A percentile compares a stretch with the other conserved stretches of the same genome.
Evolutionary conservation across 2,888 invertebrate genomes (phyloP).

Genomic region (Pyrrhia umbra): DNA sequence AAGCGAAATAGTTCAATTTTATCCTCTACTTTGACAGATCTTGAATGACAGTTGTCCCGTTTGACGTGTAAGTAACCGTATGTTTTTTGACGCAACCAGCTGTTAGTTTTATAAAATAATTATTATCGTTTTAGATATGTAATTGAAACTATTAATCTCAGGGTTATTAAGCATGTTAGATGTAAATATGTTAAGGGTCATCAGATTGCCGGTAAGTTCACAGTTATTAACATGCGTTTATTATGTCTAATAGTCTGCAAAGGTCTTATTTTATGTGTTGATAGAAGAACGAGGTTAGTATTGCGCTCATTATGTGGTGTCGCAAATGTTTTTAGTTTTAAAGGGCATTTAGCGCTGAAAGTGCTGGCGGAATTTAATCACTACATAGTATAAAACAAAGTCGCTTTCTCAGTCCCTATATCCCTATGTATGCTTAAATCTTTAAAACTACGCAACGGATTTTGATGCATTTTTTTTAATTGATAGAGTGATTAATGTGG

Average conservation of each 20-base stretch:
- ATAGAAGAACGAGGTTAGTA: constrained; percentile 40
- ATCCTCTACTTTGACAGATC: too few relatives aligned
- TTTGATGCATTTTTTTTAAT: too few relatives aligned
- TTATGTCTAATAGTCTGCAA: constrained; percentile 59
- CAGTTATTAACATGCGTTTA: constrained; percentile 45
- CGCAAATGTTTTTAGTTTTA: constrained; percentile 6
- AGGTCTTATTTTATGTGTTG: constrained; percentile 49
- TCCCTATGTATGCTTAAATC: too few relatives aligned
- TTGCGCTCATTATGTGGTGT: constrained; percentile 30
- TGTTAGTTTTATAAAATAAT: background rate
- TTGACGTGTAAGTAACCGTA: too few relatives aligned
- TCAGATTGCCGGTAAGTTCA: constrained; percentile 47
- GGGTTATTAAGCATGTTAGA: constrained; percentile 29
- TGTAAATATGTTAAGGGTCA: constrained; percentile 43
- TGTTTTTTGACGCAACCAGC: too few relatives aligned
- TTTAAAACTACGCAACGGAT: too few relatives aligned
- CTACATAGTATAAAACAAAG: background rate
- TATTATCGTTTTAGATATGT: constrained; percentile 4
- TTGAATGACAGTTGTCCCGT: too few relatives aligned
- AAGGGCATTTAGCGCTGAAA: background rate
- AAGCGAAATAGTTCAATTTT: too few relatives aligned
- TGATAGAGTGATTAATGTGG: too few relatives aligned
- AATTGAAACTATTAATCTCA: constrained; percentile 27
- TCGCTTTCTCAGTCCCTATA: too few relatives aligned
- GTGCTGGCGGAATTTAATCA: background rate